Base-by-base conservation (phyloP, 2,797 vertebrate species). In the Halcyon leucocephala region DNA sequence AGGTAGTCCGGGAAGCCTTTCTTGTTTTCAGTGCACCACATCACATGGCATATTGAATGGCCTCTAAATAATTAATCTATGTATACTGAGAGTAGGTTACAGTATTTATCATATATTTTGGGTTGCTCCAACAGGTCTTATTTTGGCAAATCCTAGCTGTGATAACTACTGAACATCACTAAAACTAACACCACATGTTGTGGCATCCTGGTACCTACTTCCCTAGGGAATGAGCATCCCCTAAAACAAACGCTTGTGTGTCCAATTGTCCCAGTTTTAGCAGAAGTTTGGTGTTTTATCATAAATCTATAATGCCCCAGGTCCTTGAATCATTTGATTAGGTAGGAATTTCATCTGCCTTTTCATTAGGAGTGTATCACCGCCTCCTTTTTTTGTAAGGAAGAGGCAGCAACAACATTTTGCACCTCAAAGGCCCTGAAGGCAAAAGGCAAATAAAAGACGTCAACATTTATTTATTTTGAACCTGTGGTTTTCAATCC, bases 181-280 rank as follows among this genome's bases (percentile, higher is more conserved):
- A 39, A 82, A 79, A n/a, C 0, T 2, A 9, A 2, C 2, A 1
- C 31, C 7, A 14, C 8, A 12, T 9, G 1, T 7, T 86, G 60
- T 67, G 57, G 21, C n/a, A 57, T 35, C 18, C 21, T 25, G 12
- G 18, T 21, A 7, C 5, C 15, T 49, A 26, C 64, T 72, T 25
- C 51, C 15, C 21, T 1, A 46, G 76, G 31, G 80, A 58, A 21
- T 4, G 12, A 71, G 12, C 74, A 31, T 51, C 21, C 49, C 16
- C 15, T 86, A 58, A 54, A 66, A 72, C 3, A 81, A 57, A 20
- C 7, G 22, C 3, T 54, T 25, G 7, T n/a, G 9, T 24, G 15
- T 14, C 22, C 54, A 51, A 3, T 4, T 51, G 21, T 55, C 22
- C 37, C 66, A 52, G 5, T 37, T 26, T 84, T 7, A 39, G 16